Base-by-base conservation (phyloP, 2,888 invertebrate genomes). In the Stenchaetothrips biformis region DNA sequence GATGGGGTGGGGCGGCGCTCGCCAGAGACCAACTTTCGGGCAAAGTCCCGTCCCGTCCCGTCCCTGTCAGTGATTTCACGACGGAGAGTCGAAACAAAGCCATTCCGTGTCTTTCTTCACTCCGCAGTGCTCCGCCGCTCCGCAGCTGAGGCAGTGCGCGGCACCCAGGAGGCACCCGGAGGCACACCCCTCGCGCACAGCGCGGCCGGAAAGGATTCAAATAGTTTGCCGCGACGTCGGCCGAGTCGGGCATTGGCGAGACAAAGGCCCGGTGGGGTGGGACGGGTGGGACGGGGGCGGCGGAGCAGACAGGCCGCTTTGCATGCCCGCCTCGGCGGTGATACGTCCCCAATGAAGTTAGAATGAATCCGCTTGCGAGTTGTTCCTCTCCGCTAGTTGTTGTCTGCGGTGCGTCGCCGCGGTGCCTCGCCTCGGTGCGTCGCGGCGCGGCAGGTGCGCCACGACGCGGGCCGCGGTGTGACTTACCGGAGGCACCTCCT, bases 51-150 rank as follows among this genome's bases (percentile, higher is more conserved):
- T 74, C 67, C 67, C 25, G 37, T 37, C 37, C 37, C 37, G 37
- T 37, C 37, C 37, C 37, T 37, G 37, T 4, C 37, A 2, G 67
- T 25, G 21, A 53, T 53, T 53, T 53, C 53, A 18, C 53, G 53
- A 53, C 53, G 53, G 67, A 21, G 67, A 74, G 11, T 74, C 67
- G 67, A 74, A 74, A 74, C 67, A 74, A 74, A 74, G 67, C 67
- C 67, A 74, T 74, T 74, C 67, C 67, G 25, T 74, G 67, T 74
- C 67, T 74, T 74, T 74, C 67, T 74, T 74, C 67, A 21, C 67
- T 74, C 18, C 37, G 37, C 37, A 37, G 37, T 37, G 37, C 37
- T 37, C 59, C 16, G 13, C 18, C 59, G 16, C 67, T 74, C 25
- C 25, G 67, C 67, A 9, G 25, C 67, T 11, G 67, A 25, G 25